phyloP scores from a whole-genome alignment of 2,797 vertebrate genomes.

The Labeo calbasu region DNA sequence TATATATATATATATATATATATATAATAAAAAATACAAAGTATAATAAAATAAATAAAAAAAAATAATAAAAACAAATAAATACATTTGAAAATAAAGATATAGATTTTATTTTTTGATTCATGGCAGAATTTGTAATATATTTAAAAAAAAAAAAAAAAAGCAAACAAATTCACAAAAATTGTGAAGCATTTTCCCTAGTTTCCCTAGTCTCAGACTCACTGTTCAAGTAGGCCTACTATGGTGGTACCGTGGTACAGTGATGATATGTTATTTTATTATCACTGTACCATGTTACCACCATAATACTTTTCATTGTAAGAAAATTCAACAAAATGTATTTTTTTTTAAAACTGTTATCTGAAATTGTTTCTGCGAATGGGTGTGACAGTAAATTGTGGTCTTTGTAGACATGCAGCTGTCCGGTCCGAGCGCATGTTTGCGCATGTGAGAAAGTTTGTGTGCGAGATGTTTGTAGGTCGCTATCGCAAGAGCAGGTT shows the following conservation, averaged over 20 bases:
- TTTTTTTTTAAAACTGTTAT: background rate
- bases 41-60: no score
- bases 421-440: background rate
- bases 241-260: background rate
- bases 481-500: conserved; percentile 17
- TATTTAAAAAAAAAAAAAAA: no score
- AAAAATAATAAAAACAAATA: no score
- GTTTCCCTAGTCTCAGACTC: no score
- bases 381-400: background rate
- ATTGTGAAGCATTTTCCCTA: no score
- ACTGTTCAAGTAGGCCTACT: no score
- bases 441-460: background rate
- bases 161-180: no score
- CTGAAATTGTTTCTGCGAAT: conserved; percentile 18
- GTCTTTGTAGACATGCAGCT: background rate
- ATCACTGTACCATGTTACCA: background rate
- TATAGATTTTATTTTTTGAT: no score
- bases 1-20: no score
- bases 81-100: no score
- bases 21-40: no score
- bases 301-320: background rate
- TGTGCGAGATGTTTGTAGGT: background rate
- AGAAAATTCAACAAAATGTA: background rate
- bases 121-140: no score
- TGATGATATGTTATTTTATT: background rate